Percentiles rank a stretch among this genome's conserved stretches.
Conservation (phyloP, 2,888 invertebrate genomes). For the Chymomyza amoena region DNA sequence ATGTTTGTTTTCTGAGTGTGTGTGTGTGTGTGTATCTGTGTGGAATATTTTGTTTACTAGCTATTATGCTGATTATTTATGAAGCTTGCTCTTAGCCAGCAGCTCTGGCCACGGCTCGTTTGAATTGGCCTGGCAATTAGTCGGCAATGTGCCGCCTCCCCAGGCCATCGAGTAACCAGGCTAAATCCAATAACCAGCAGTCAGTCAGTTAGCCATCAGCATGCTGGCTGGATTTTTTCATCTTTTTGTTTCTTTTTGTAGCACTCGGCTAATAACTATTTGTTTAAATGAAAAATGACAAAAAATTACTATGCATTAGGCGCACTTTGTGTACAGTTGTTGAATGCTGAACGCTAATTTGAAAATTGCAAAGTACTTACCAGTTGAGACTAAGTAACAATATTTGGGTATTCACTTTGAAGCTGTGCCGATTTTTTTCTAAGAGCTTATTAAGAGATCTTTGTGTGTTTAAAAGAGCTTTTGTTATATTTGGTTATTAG, state of each 20-base stretch:
- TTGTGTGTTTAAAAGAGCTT: background rate
- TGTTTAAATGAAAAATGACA: constrained; percentile 37
- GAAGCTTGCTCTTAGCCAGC: constrained; percentile 23
- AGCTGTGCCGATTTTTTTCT: background rate
- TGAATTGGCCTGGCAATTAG: constrained; percentile 58
- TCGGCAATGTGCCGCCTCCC: constrained; percentile 17
- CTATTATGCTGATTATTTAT: constrained; percentile 62
- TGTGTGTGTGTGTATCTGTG: constrained; percentile 15
- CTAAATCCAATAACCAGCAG: background rate
- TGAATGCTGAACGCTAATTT: constrained; percentile 11
- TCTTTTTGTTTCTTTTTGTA: background rate
- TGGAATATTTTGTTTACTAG: constrained; percentile 50
- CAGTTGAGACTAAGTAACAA: background rate
- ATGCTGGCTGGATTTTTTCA: background rate
- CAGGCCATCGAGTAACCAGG: background rate
- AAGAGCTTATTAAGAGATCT: background rate
- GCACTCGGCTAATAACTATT: constrained; percentile 15
- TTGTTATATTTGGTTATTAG: background rate
- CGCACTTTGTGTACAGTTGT: background rate
- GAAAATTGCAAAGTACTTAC: constrained; percentile 23
- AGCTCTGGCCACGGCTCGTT: constrained; percentile 46
- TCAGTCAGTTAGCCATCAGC: background rate
- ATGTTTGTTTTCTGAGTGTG: constrained; percentile 33
- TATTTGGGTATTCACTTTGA: background rate
- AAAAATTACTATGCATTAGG: background rate